A percentile compares a stretch with the other conserved stretches of the same genome.
Conservation (phyloP, 2,888 invertebrate genomes). For the Operophtera brumata region DNA sequence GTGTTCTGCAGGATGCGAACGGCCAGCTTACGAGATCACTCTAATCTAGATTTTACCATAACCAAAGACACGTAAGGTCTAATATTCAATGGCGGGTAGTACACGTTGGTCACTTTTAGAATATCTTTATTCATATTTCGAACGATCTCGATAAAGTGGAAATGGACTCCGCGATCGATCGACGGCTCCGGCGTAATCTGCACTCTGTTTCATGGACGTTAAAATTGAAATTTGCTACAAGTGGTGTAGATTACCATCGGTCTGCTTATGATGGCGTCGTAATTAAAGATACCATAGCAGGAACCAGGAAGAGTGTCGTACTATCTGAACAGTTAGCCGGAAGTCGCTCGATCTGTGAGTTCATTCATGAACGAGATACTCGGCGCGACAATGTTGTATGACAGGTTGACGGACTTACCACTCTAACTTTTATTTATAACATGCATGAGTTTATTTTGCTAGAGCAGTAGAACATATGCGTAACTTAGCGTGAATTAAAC, state of each 20-base stretch:
- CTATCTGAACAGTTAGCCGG: slow-evolving; percentile 81
- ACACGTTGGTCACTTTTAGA: slow-evolving; percentile 68
- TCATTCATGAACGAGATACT: slow-evolving; percentile 77
- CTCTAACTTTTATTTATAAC: slow-evolving; percentile 57
- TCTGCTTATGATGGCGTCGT: slow-evolving; percentile 68
- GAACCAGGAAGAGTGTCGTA: slow-evolving; percentile 81
- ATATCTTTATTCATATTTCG: slow-evolving; percentile 79
- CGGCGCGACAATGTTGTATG: slow-evolving; percentile 70
- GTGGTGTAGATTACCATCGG: slow-evolving; percentile 39
- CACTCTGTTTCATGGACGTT: slow-evolving; percentile 48
- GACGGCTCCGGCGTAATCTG: slow-evolving; percentile 41
- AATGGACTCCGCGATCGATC: slow-evolving; percentile 62
- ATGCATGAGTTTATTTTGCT: slow-evolving; percentile 50
- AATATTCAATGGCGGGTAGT: slow-evolving; percentile 44
- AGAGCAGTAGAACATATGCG: slow-evolving; percentile 42
- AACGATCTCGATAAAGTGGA: slow-evolving; percentile 72
- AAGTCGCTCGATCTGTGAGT: slow-evolving; percentile 78
- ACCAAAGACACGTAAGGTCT: slow-evolving; percentile 45
- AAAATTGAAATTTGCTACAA: slow-evolving; percentile 42
- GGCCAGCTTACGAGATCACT: slow-evolving; percentile 49
- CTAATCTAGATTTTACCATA: slow-evolving; percentile 52
- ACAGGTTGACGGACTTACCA: slow-evolving; percentile 53
- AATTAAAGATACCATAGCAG: slow-evolving; percentile 79
- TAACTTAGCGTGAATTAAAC: slow-evolving; percentile 77
- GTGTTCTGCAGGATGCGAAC: slow-evolving; percentile 72